Base-by-base conservation (phyloP, 2,888 invertebrate genomes). In the Silvanus unidentatus region DNA sequence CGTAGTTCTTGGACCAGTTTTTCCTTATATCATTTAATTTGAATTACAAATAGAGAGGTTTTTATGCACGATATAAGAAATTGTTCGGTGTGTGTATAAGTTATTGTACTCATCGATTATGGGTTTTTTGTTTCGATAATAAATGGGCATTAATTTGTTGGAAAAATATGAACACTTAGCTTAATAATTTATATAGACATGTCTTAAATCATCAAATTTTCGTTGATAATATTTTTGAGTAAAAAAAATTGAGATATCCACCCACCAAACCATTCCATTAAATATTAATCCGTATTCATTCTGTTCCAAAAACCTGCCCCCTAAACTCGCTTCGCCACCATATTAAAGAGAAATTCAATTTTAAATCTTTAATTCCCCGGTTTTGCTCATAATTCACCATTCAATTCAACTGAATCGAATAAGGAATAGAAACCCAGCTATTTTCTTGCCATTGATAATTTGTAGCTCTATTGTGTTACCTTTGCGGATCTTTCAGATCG, bases 21-120 rank as follows among this genome's bases (percentile, higher is more conserved):
- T 51, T 51, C 49, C 49, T 35, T 48, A 45, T 40, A 39, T 39
- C 42, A 30, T 39, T 44, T 36, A 49, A 52, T 52, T 52, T 52
- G 49, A 52, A 52, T 52, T 49, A 47, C 52, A 49, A 49, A 52
- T 52, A 32, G 37, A 6, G 6, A 12, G 3, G 37, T 16, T 37
- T n/a, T 32, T 32, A 12, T 5, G 11, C 3, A 5, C 32, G 10
- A 32, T 32, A 12, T n/a, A 11, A 32, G 32, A 32, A 12, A 11
- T 32, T 5, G 32, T 32, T n/a, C 6, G 8, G 6, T 32, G 32
- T 22, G 22, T 22, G 3, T 22, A 22, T 22, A 22, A n/a, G n/a
- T n/a, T n/a, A n/a, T n/a, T 22, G 22, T 22, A 22, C 8, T 5
- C 8, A 22, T 22, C 4, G 3, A 8, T 3, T 22, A 22, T 8